Percentiles rank a stretch among this genome's conserved stretches.
phyloP scores from a whole-genome alignment of 2,797 vertebrate species.

The Diglossa cyanea region DNA sequence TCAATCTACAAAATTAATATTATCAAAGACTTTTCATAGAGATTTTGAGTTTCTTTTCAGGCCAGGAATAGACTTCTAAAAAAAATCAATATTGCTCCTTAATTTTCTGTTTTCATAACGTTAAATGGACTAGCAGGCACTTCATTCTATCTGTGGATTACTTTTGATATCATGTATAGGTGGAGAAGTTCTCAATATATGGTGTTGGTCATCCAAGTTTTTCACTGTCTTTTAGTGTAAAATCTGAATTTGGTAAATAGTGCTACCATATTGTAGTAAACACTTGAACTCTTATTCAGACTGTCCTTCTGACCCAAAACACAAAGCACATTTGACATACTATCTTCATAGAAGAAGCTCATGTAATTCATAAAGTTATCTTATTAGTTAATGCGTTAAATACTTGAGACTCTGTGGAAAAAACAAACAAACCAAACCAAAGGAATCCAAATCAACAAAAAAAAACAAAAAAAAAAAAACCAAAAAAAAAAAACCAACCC shows the following conservation, averaged over 20 bases:
- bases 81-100: neutral
- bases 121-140: neutral
- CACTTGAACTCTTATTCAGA: neutral
- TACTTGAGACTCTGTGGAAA: neutral
- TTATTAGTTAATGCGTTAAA: neutral
- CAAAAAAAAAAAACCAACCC: neutral
- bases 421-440: neutral
- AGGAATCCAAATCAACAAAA: accelerated
- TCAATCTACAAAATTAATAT: neutral
- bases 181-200: neutral
- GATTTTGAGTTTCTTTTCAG: neutral
- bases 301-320: neutral
- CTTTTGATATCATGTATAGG: accelerated
- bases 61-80: neutral
- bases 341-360: neutral
- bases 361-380: neutral
- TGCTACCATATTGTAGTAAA: neutral
- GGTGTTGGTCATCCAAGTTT: neutral
- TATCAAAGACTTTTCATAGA: neutral
- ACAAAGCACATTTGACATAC: neutral
- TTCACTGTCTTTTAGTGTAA: neutral
- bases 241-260: neutral
- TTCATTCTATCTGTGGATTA: neutral
- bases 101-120: neutral
- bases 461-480: neutral